These are phyloP conservation scores for Zaprionus tsacasi DNA, from an alignment of 1,140 invertebrate genomes.

Conservation along the genomic window DNA sequence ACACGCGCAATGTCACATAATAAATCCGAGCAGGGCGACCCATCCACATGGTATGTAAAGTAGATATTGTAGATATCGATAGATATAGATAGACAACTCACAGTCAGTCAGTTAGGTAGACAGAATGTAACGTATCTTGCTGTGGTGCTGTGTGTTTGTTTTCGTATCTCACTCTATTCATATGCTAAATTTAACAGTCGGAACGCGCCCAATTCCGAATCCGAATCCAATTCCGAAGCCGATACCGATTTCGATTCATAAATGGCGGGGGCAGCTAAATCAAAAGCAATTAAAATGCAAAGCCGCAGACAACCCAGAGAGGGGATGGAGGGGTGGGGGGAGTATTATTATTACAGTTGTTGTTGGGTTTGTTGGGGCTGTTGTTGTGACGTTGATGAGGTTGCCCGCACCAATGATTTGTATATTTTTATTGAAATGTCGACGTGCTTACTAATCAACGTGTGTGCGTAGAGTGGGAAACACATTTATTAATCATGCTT, in stretches of 20 bases:
- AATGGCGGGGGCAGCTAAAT: constrained; percentile 72
- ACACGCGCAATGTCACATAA: constrained; percentile 12
- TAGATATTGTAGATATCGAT: constrained; percentile 14
- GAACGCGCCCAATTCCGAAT: constrained; percentile 49
- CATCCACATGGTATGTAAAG: constrained; percentile 27
- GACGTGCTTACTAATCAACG: constrained; percentile 79
- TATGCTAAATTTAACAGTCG: constrained; percentile 56
- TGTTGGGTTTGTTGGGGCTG: constrained; percentile 18
- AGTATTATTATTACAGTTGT: constrained; percentile 33
- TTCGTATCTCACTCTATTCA: constrained; percentile 39
- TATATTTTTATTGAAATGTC: constrained; percentile 70
- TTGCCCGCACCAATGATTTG: constrained; percentile 53
- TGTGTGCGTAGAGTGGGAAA: constrained; percentile 50
- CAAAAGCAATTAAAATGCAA: constrained; percentile 82
- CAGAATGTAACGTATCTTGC: constrained; percentile 43
- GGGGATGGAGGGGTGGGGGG: neutral
- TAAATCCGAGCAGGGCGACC: constrained; percentile 4
- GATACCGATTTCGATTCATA: constrained; percentile 50
- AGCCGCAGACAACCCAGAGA: constrained; percentile 52
- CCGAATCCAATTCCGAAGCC: constrained; percentile 37
- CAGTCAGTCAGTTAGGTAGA: neutral
- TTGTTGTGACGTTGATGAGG: constrained; percentile 61
- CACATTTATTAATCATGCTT: constrained; percentile 75
- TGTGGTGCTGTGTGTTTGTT: neutral
- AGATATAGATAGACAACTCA: constrained; percentile 12